Evolutionary conservation across 2,113 vertebrate genomes (phyloP), one percentile per base, ranked within the genome.

Genomic region (Protomyctophum bolini): DNA sequence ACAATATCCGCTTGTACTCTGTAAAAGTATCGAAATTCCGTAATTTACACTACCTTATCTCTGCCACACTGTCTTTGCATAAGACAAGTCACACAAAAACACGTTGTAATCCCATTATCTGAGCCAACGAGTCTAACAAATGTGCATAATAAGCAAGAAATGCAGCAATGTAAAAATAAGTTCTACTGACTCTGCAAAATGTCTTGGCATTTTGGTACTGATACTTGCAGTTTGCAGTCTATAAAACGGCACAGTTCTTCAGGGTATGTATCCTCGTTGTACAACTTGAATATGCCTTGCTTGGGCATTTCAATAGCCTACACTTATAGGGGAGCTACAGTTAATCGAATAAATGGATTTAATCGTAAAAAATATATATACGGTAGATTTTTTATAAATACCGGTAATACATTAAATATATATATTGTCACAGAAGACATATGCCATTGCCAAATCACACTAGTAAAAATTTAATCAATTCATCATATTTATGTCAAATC

Each of bases 101-200:
- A 47, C 15, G 55, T 14, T 66, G 50, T 2, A 49, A 41, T 10
- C 8, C 60, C 58, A 65, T 69, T 10, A 69, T 15, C 47, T 0
- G 54, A 58, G 71, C 65, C n/a, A 70, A 15, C 63, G 52, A 51
- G 46, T 57, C 8, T 6, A 68, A 29, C 5, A 46, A 55, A 47
- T 52, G 59, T 80, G 68, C 41, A 64, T 45, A 48, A n/a, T 4
- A n/a, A 58, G 60, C 59, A 57, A 9, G 33, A 71, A 56, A 71
- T 29, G 14, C 8, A 8, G 49, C 7, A 2, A 46, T 28, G 15
- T 45, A 1, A 69, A 63, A 68, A 54, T 11, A 54, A 0, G 45
- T n/a, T 46, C 33, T 60, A 60, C 58, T 45, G 58, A 60, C 11
- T 60, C 12, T 7, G 33, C 29, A 60, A 14, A 45, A 12, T 41